Conservation (phyloP, 2,888 invertebrate genomes). For the Slavum lentiscoides region DNA sequence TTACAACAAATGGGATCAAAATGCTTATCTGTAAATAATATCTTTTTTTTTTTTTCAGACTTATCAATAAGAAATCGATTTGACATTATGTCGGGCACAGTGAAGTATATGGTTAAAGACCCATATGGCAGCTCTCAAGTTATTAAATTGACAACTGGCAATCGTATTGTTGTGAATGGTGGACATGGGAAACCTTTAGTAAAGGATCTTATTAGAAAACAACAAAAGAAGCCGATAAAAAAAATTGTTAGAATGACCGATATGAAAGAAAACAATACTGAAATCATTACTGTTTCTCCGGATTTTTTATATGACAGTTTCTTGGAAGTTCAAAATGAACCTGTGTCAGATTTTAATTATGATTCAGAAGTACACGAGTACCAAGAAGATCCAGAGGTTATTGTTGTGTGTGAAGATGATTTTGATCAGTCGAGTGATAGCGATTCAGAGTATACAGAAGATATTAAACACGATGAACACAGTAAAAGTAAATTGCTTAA, state of each 20-base stretch:
- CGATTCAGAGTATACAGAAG: conserved; percentile 34
- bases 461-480: conserved; percentile 3
- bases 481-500: conserved; percentile 26
- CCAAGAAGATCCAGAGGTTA: conserved; percentile 40
- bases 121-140: conserved; percentile 2
- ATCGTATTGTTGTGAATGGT: conserved; percentile 2
- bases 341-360: conserved; percentile 33
- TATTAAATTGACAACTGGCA: conserved; percentile 1
- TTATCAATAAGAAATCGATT: background rate
- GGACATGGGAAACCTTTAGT: background rate
- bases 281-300: conserved; percentile 48
- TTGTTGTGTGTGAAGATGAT: conserved; percentile 40
- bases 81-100: background rate
- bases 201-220: conserved; percentile 12
- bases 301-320: conserved; percentile 35
- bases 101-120: conserved; percentile 9
- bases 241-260: conserved; percentile 38
- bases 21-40: too few species aligned
- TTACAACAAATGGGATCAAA: too few species aligned
- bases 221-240: background rate
- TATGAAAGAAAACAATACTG: conserved; percentile 41
- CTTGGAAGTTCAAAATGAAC: conserved; percentile 1
- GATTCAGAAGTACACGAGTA: conserved; percentile 11
- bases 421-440: conserved; percentile 34
- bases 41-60: conserved; percentile 13